Base-by-base conservation (phyloP, 1,140 invertebrate species). In the Planococcus citri region DNA sequence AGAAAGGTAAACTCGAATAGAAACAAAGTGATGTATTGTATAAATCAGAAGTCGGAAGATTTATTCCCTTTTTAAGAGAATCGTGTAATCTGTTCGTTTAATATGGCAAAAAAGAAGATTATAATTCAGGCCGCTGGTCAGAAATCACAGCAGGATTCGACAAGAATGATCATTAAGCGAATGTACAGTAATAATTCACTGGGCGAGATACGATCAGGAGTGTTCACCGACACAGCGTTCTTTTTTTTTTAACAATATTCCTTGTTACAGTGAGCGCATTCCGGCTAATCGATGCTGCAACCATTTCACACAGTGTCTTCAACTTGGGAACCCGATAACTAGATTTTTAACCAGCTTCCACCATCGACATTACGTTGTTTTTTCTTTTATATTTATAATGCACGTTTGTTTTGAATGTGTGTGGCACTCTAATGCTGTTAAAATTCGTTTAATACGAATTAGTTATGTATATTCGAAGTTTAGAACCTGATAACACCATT, bases 61-160 rank as follows among this genome's bases (percentile, higher is more conserved):
- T 64, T 64, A 64, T 64, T 64, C 25, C 60, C 60, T 64, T 64
- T 58, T 27, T 64, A 64, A 64, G 60, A 64, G 60, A 64, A 64
- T 64, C 60, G 60, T 64, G 60, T 64, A 64, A 64, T 64, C 60
- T 64, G 60, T 64, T 25, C 60, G 60, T 64, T 64, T 64, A 64
- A 64, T 64, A 64, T 64, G 60, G 60, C 60, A 64, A 64, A 64
- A 64, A 64, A 64, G 60, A 64, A 64, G 60, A 64, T 64, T 64
- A 64, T 64, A 64, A 64, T 64, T 64, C 60, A 64, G 60, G 60
- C 60, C 60, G 60, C 60, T 64, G 60, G 60, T 64, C 60, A 64
- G 60, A 64, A 64, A 64, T 64, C 60, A 64, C 60, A 64, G 60
- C 60, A 64, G 60, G 60, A 64, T 64, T 64, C 60, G 60, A 64